These are phyloP conservation scores for Apotomis turbidana DNA, from an alignment of 2,888 invertebrate species.

Conservation along the genomic window DNA sequence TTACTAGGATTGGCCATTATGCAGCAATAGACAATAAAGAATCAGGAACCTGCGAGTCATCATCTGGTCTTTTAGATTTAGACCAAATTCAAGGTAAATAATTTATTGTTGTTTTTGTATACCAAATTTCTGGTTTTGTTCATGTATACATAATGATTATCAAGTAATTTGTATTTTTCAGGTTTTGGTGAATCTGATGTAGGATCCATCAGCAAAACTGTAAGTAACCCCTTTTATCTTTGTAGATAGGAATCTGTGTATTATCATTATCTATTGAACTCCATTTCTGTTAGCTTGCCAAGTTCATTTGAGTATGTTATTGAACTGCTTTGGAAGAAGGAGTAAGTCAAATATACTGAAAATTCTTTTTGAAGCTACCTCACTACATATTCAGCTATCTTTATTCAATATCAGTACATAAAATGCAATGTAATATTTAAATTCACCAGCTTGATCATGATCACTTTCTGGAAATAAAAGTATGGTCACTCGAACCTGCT, in stretches of 20 bases:
- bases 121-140: not conserved
- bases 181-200: slow-evolving; percentile 69
- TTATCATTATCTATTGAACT: too few relatives aligned
- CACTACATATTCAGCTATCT: too few relatives aligned
- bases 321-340: too few relatives aligned
- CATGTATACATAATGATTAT: not conserved
- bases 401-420: too few relatives aligned
- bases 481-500: too few relatives aligned
- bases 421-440: too few relatives aligned
- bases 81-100: slow-evolving; percentile 70
- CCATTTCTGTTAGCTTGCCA: too few relatives aligned
- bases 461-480: too few relatives aligned
- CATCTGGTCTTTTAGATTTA: slow-evolving; percentile 75
- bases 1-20: slow-evolving; percentile 17
- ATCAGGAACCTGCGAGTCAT: slow-evolving; percentile 57
- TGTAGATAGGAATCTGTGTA: not conserved
- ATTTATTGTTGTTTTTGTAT: not conserved
- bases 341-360: too few relatives aligned
- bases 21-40: slow-evolving; percentile 7
- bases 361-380: too few relatives aligned
- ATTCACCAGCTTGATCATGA: too few relatives aligned
- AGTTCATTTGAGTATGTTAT: too few relatives aligned
- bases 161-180: slow-evolving; percentile 48
- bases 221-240: slow-evolving; percentile 52
- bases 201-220: slow-evolving; percentile 62